Evolutionary conservation across 1,140 invertebrate species (phyloP).

Genomic region (Proctacanthus coquilletti): DNA sequence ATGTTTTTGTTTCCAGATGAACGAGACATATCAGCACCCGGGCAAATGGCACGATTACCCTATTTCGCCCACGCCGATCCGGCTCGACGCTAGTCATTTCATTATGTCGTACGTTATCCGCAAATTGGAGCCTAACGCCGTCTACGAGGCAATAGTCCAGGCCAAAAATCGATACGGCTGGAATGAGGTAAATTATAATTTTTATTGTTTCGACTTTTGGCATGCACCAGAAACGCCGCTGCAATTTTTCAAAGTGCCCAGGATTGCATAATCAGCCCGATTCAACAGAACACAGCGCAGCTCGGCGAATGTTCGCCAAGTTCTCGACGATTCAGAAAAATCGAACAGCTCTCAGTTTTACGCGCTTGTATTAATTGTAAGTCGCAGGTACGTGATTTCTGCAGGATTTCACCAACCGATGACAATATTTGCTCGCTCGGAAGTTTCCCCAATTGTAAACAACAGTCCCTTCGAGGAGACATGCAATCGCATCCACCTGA

Average conservation of each 20-base stretch:
- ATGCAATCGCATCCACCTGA: no score
- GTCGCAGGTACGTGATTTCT: no score
- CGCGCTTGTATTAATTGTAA: no score
- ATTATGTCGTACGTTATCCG: slow-evolving; percentile 36
- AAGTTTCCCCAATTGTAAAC: no score
- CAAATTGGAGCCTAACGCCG: slow-evolving; percentile 38
- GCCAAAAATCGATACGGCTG: slow-evolving; percentile 51
- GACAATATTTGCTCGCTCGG: no score
- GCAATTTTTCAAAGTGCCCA: no score
- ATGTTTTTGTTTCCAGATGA: slow-evolving; percentile 23
- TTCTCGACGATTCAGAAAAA: no score
- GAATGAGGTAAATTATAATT: slow-evolving; percentile 33
- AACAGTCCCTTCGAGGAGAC: no score
- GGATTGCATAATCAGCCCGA: slow-evolving; percentile 2
- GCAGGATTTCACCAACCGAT: no score
- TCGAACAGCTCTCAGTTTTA: no score
- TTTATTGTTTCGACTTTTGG: neutral
- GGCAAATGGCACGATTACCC: slow-evolving; percentile 37
- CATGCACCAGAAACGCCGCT: neutral
- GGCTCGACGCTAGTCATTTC: slow-evolving; percentile 20
- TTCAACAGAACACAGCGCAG: neutral
- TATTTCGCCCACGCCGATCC: slow-evolving; percentile 21
- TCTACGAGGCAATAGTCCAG: slow-evolving; percentile 46
- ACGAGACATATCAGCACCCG: slow-evolving; percentile 35
- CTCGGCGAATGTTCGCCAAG: no score